Conservation (phyloP, 1,140 invertebrate species). For the Drosophila oshimai region DNA sequence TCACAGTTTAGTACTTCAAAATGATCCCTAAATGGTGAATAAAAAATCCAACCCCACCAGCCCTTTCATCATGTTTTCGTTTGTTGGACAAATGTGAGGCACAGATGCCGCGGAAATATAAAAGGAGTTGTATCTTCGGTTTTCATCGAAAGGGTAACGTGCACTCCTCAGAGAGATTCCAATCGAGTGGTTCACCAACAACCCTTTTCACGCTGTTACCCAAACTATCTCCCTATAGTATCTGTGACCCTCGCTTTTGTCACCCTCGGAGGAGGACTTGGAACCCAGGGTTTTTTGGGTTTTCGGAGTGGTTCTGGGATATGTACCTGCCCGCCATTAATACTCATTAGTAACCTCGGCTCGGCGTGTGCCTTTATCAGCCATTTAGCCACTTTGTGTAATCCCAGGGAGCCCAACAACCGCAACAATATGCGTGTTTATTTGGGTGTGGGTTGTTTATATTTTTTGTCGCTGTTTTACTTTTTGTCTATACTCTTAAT, state of each 20-base stretch:
- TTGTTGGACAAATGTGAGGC: conserved; percentile 12
- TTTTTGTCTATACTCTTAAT: conserved; percentile 75
- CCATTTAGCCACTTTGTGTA: conserved; percentile 78
- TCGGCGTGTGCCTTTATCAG: conserved; percentile 71
- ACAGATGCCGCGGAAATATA: conserved; percentile 7
- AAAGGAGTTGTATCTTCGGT: neutral
- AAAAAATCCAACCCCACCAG: neutral
- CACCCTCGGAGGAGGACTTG: neutral
- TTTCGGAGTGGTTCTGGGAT: conserved; percentile 27
- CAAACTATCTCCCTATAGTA: no score
- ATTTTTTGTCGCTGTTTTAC: conserved; percentile 18
- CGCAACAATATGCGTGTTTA: conserved; percentile 76
- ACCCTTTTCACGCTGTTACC: conserved; percentile 64
- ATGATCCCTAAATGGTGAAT: neutral
- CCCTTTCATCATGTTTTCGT: conserved; percentile 5
- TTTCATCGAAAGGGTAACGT: conserved; percentile 8
- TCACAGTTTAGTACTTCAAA: neutral
- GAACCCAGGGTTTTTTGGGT: neutral
- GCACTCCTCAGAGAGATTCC: conserved; percentile 36
- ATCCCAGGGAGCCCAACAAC: conserved; percentile 59
- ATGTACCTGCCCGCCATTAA: conserved; percentile 63
- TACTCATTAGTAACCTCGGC: conserved; percentile 73
- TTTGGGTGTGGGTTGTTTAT: conserved; percentile 46
- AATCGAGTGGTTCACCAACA: conserved; percentile 46
- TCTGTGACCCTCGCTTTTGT: conserved; percentile 40